A percentile compares a stretch with the other conserved stretches of the same genome.
These are phyloP conservation scores for Aphidius colemani DNA, from an alignment of 2,888 invertebrate genomes.

Conservation along the genomic window DNA sequence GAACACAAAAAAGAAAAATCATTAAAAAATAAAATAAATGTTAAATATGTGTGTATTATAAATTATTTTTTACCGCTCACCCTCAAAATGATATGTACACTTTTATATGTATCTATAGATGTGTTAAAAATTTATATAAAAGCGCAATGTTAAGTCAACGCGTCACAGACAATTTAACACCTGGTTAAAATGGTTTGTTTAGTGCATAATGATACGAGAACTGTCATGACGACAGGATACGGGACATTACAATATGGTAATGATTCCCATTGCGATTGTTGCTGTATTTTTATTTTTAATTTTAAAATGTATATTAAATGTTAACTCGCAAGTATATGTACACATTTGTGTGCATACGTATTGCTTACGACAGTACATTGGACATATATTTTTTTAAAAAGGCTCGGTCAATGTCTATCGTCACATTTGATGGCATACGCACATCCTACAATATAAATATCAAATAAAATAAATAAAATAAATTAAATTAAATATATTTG, in stretches of 20 bases:
- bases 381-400: conserved; percentile 40
- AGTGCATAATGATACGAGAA: conserved; percentile 49
- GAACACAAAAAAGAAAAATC: too few relatives aligned
- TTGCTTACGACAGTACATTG: too few relatives aligned
- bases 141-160: conserved; percentile 23
- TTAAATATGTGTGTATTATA: background rate
- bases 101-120: background rate
- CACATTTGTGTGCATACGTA: too few relatives aligned
- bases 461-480: too few relatives aligned
- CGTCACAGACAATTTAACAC: conserved; percentile 61
- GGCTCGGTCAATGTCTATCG: conserved; percentile 57
- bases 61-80: background rate
- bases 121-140: conserved; percentile 4
- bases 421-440: conserved; percentile 29
- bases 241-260: conserved; percentile 58
- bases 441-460: too few relatives aligned
- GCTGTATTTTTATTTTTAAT: background rate
- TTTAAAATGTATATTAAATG: too few relatives aligned
- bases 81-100: background rate
- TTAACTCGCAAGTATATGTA: too few relatives aligned
- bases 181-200: conserved; percentile 58
- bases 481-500: too few relatives aligned
- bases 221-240: conserved; percentile 49
- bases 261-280: conserved; percentile 38
- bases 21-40: background rate